These are phyloP conservation scores for Lanius collurio DNA, from an alignment of 2,113 vertebrate genomes.

Conservation along the genomic window DNA sequence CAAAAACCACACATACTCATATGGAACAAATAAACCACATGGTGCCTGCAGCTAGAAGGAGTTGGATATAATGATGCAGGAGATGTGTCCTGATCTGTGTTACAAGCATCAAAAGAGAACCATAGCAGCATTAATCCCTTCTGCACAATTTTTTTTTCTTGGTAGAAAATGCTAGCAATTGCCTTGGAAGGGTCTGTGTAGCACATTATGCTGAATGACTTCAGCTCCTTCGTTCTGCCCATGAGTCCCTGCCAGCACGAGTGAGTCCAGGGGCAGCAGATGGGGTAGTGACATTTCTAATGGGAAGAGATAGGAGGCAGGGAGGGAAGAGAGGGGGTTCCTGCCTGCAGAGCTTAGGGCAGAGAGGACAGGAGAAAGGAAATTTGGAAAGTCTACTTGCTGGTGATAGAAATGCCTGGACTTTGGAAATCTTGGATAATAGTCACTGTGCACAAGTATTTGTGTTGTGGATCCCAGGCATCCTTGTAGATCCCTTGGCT, in stretches of 20 bases:
- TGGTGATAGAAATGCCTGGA: not conserved
- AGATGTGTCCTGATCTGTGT: not conserved
- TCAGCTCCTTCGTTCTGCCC: not conserved
- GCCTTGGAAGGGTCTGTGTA: not conserved
- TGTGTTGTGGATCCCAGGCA: not conserved
- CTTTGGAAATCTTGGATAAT: not conserved
- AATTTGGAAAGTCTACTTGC: not conserved
- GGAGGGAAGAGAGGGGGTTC: not conserved
- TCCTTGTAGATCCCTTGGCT: not conserved
- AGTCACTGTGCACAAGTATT: accelerated
- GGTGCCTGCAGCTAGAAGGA: not conserved
- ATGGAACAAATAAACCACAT: not conserved
- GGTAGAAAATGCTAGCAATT: not conserved
- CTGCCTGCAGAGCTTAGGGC: not conserved
- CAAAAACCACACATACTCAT: not conserved
- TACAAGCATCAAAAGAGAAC: not conserved
- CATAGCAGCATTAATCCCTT: not conserved
- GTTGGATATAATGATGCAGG: not conserved
- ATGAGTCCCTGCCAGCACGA: not conserved
- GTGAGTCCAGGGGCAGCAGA: not conserved
- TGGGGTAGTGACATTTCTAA: slow-evolving; percentile 37
- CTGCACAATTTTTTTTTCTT: not conserved
- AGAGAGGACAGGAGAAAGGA: not conserved
- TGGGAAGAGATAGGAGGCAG: not conserved
- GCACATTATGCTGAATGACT: not conserved